A percentile compares a stretch with the other conserved stretches of the same genome.
These are phyloP conservation scores for Drosophila mayaguana DNA, from an alignment of 2,888 invertebrate species.

Conservation along the genomic window DNA sequence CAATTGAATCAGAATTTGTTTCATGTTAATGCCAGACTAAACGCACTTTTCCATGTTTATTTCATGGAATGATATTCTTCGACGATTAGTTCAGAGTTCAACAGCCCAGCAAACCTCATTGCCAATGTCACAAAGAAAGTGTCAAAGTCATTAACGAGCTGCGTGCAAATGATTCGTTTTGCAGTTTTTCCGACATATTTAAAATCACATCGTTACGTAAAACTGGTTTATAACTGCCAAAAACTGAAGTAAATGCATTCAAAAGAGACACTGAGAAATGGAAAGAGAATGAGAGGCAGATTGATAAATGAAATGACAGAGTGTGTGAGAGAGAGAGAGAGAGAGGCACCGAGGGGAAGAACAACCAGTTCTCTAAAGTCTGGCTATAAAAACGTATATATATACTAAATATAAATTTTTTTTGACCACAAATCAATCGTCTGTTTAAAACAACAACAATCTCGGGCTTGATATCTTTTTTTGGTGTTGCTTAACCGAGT, in stretches of 20 bases:
- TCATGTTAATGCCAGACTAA: background rate
- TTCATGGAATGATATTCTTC: slow-evolving; percentile 14
- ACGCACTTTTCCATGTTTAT: background rate
- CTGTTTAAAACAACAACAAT: slow-evolving; percentile 1
- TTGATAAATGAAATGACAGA: background rate
- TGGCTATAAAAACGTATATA: slow-evolving; percentile 10
- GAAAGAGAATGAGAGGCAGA: background rate
- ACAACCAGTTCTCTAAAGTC: slow-evolving; percentile 29
- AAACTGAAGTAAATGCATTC: slow-evolving; percentile 40
- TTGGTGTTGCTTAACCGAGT: slow-evolving; percentile 63
- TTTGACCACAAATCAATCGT: slow-evolving; percentile 30
- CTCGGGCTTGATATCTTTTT: slow-evolving; percentile 6
- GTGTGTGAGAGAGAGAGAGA: too few species aligned
- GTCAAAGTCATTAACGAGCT: slow-evolving; percentile 57
- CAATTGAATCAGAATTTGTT: background rate
- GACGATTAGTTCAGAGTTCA: slow-evolving; percentile 53
- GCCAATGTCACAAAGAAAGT: slow-evolving; percentile 63
- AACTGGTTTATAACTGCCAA: slow-evolving; percentile 70
- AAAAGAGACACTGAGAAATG: background rate
- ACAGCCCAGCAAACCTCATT: slow-evolving; percentile 53
- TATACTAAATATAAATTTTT: slow-evolving; percentile 32
- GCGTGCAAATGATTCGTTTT: slow-evolving; percentile 38
- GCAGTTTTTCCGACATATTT: slow-evolving; percentile 56
- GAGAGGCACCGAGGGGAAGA: slow-evolving; percentile 22
- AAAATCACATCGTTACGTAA: slow-evolving; percentile 52